Evolutionary conservation across 1,140 invertebrate genomes (phyloP), one percentile per base, ranked within the genome.

Genomic region (Portunus trituberculatus): DNA sequence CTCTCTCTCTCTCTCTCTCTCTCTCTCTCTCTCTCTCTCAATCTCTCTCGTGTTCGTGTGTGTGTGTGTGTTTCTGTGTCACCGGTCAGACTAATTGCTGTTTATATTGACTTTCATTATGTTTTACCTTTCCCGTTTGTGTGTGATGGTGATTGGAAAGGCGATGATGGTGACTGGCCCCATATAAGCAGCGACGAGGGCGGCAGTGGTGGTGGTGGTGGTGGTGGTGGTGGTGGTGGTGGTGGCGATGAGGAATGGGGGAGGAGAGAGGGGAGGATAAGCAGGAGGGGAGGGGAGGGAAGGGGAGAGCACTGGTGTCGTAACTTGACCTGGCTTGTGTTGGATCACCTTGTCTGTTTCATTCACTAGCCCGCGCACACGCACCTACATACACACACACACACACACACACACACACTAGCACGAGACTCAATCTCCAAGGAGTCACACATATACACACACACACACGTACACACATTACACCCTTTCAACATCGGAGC

Each of bases 61-160:
- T 76, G 67, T 76, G 67, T 76, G 67, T 76, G 67, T 76, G 67
- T 76, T 1, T 76, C 0, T 59, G 52, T 59, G 52, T 59, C 67
- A 25, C n/a, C 67, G 20, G 52, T 59, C 52, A 12, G 52, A 16
- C 67, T 76, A 76, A 76, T 76, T 76, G 67, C 67, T 76, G 25
- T 76, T n/a, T 76, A 25, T 76, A 76, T 76, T 76, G 67, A 76
- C 67, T 76, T 76, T 76, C 67, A 76, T 76, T n/a, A 76, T 76
- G 67, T 25, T 76, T n/a, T 76, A 76, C 67, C 67, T 76, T 76
- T 76, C n/a, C 67, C 25, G 67, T 76, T 7, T 20, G 16, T n/a
- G 6, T 59, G 67, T 25, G n/a, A n/a, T n/a, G 67, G 67, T 25
- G 67, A 76, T 76, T n/a, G 67, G 67, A n/a, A n/a, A 76, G 67